phyloP scores from a whole-genome alignment of 2,888 invertebrate species.

The Protodeltote pygarga region DNA sequence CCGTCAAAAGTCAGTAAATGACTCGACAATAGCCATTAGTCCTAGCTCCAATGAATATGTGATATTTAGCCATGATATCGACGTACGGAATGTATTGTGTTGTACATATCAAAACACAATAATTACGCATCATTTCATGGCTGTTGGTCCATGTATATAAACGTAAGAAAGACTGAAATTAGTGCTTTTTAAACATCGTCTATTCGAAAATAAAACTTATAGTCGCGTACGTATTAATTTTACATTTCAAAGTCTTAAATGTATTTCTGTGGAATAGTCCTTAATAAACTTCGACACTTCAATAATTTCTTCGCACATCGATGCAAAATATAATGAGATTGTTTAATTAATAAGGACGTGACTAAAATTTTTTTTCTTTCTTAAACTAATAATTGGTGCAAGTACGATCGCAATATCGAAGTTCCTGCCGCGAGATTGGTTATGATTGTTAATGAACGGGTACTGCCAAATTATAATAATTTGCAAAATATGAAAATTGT shows the following conservation, averaged over 20 bases:
- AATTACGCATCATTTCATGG: constrained; percentile 42
- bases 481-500: constrained; percentile 18
- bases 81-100: constrained; percentile 45
- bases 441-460: constrained; percentile 19
- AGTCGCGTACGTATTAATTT: constrained; percentile 28
- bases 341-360: constrained; percentile 14
- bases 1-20: constrained; percentile 55
- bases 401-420: constrained; percentile 5
- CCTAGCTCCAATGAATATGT: constrained; percentile 61
- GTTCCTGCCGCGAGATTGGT: constrained; percentile 29
- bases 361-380: constrained; percentile 11
- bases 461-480: constrained; percentile 35
- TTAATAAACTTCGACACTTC: constrained; percentile 15
- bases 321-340: constrained; percentile 24
- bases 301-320: constrained; percentile 12
- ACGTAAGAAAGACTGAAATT: constrained; percentile 79
- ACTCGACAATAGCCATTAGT: constrained; percentile 59
- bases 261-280: constrained; percentile 18
- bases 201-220: constrained; percentile 33
- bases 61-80: constrained; percentile 61
- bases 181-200: constrained; percentile 51
- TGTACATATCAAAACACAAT: constrained; percentile 52
- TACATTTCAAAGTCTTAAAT: constrained; percentile 14
- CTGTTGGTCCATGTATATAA: constrained; percentile 77
- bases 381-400: constrained; percentile 12